Evolutionary conservation across 1,140 invertebrate genomes (phyloP).

Genomic region (Drosophila miranda): DNA sequence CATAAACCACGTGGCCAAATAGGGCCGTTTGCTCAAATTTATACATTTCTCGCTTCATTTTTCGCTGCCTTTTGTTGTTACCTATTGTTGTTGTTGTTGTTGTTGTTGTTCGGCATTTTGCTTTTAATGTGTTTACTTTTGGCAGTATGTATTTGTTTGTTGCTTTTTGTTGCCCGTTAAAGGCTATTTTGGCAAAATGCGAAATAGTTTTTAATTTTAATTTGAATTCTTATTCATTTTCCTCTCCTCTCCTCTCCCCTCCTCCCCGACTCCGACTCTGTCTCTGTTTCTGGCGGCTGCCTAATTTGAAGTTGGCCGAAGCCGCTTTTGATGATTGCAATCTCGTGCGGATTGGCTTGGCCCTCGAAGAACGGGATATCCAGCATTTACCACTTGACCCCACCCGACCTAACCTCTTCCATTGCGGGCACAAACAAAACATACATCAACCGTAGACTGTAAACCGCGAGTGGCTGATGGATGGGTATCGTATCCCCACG

Average conservation of each 20-base stretch:
- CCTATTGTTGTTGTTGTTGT: slow-evolving; percentile 8
- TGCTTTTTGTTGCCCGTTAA: slow-evolving; percentile 36
- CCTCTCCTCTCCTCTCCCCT: too few relatives aligned
- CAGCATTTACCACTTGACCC: slow-evolving; percentile 4
- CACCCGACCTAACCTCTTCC: slow-evolving; percentile 9
- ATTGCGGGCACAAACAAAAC: background rate
- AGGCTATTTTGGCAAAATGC: slow-evolving; percentile 36
- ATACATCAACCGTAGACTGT: background rate
- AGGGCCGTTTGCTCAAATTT: too few relatives aligned
- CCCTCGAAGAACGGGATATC: slow-evolving; percentile 11
- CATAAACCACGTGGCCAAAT: too few relatives aligned
- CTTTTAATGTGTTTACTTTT: slow-evolving; percentile 75
- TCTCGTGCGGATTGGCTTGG: slow-evolving; percentile 7
- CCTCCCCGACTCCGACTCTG: too few relatives aligned
- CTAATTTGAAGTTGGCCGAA: slow-evolving; percentile 7
- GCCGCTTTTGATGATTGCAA: slow-evolving; percentile 48
- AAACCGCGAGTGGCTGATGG: slow-evolving; percentile 1
- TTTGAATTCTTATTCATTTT: slow-evolving; percentile 66
- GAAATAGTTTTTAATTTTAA: slow-evolving; percentile 74
- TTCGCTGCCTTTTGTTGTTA: slow-evolving; percentile 11
- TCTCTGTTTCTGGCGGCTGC: background rate
- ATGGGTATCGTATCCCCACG: too few relatives aligned
- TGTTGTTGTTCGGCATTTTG: slow-evolving; percentile 56
- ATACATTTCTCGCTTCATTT: slow-evolving; percentile 50
- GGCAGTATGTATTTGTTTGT: slow-evolving; percentile 13